These are phyloP conservation scores for Ectemnius lituratus DNA, from an alignment of 2,888 invertebrate species.

Conservation along the genomic window DNA sequence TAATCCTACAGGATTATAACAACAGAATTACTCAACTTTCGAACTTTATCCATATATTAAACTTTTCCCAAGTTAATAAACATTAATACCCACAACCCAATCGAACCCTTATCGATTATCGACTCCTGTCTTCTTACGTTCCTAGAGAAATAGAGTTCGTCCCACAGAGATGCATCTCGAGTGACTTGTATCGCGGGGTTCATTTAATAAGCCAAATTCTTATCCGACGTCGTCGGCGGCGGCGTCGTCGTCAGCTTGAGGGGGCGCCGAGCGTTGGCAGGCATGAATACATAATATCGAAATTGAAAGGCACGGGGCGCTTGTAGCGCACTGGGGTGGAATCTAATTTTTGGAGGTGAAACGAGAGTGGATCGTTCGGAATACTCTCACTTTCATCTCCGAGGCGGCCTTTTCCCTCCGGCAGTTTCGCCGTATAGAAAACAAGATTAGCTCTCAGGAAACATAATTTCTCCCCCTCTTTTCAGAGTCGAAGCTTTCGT, in stretches of 20 bases:
- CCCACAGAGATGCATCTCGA: no score
- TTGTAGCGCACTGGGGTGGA: background rate
- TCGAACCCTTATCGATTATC: no score
- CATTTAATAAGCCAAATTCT: background rate
- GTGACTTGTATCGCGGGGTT: no score
- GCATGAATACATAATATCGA: constrained; percentile 20
- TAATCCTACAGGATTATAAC: no score
- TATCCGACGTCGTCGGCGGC: background rate
- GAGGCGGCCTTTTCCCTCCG: constrained; percentile 21
- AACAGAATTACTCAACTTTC: no score
- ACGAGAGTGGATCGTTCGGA: constrained; percentile 5
- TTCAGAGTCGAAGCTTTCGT: constrained; percentile 1
- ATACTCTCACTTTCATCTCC: constrained; percentile 46
- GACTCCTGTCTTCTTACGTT: no score
- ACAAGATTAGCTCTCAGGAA: constrained; percentile 43
- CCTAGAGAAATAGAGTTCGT: no score
- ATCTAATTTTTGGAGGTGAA: constrained; percentile 28
- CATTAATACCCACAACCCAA: no score
- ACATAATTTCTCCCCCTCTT: constrained; percentile 49
- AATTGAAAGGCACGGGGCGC: constrained; percentile 13
- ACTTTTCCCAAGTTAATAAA: no score
- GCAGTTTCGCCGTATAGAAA: constrained; percentile 23
- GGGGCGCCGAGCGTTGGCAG: background rate
- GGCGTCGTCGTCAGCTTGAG: background rate
- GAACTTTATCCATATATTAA: no score